A percentile compares a stretch with the other conserved stretches of the same genome.
phyloP scores from a whole-genome alignment of 2,797 vertebrate species.

The Sebastes cheni region DNA sequence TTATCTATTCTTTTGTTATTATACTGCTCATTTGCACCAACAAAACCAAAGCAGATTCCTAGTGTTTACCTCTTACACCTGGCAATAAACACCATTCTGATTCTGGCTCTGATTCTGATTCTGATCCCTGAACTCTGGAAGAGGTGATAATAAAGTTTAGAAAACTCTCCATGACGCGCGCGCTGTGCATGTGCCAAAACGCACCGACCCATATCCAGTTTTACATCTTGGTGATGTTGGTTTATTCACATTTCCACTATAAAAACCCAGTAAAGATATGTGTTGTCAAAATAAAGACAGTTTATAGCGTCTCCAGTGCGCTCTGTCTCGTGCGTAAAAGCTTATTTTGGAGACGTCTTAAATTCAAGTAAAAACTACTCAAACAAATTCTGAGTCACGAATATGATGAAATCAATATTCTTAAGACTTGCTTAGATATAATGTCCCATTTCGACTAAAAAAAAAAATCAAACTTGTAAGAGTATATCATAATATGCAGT shows the following conservation, averaged over 20 bases:
- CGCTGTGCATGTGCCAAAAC: not conserved
- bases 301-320: not conserved
- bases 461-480: not conserved
- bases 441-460: not conserved
- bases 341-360: not conserved
- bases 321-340: conserved; percentile 42
- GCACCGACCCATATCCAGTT: not conserved
- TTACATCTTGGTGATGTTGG: not conserved
- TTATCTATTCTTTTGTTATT: too few species aligned
- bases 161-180: not conserved
- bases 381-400: not conserved
- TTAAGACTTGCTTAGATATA: too few species aligned
- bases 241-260: not conserved
- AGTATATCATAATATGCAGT: not conserved
- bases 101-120: too few species aligned
- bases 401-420: not conserved
- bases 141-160: not conserved
- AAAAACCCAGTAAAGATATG: not conserved
- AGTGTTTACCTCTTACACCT: too few species aligned
- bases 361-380: not conserved
- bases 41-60: too few species aligned
- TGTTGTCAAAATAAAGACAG: not conserved
- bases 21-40: too few species aligned
- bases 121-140: not conserved
- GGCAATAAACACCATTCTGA: too few species aligned